Evolutionary conservation across 2,113 vertebrate genomes (phyloP).

Genomic region (Caretta caretta): DNA sequence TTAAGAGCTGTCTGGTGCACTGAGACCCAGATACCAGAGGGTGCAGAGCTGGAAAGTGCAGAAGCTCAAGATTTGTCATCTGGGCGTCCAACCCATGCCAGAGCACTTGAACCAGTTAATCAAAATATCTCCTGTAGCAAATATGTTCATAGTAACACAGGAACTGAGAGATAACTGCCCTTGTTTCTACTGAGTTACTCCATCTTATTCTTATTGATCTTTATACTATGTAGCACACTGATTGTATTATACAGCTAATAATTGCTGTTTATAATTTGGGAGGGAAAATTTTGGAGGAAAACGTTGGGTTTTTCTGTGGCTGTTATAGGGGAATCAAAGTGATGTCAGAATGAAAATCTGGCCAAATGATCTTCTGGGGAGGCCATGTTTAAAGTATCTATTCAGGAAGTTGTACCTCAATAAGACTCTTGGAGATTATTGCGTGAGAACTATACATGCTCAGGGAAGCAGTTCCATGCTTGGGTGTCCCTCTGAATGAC

Average conservation of each 20-base stretch:
- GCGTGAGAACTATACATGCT: not conserved
- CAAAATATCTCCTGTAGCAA: not conserved
- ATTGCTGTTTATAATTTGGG: conserved; percentile 44
- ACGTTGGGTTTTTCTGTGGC: not conserved
- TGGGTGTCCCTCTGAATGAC: not conserved
- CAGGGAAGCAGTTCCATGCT: not conserved
- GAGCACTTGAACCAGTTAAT: not conserved
- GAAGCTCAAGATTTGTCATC: not conserved
- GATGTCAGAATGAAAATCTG: not conserved
- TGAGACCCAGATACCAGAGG: not conserved
- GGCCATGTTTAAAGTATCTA: not conserved
- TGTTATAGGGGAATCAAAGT: conserved; percentile 37
- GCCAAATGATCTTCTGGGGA: not conserved
- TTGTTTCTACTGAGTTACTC: not conserved
- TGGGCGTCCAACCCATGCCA: not conserved
- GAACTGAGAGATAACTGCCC: not conserved
- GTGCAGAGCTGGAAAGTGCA: not conserved
- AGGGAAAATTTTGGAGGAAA: conserved; percentile 8
- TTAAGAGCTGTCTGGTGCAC: not conserved
- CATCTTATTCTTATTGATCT: conserved; percentile 32
- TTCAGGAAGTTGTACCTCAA: not conserved
- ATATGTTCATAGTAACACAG: not conserved
- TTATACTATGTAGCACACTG: conserved; percentile 7
- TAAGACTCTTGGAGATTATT: not conserved
- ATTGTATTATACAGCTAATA: conserved; percentile 34